Evolutionary conservation across 1,140 invertebrate genomes (phyloP), one percentile per base, ranked within the genome.

Genomic region (Formica selysi): DNA sequence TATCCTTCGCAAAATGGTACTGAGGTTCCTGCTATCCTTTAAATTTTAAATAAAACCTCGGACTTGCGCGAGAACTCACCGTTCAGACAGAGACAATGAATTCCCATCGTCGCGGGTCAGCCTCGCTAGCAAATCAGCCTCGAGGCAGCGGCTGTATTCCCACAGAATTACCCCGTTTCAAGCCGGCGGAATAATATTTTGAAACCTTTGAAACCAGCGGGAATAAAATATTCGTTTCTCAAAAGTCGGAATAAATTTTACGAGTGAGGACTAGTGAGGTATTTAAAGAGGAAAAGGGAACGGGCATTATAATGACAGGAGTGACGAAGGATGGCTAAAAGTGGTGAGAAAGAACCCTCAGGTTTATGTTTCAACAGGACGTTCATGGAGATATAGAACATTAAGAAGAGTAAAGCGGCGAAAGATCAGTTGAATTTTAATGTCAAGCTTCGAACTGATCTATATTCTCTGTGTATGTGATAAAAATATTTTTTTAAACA

Each of bases 21-120:
- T 74, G 6, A 32, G 44, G 38, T 83, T 64, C n/a, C 36, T 74
- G 13, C 4, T 32, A 38, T 76, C 48, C 68, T 83, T 90, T 84
- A 88, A 90, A 90, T 83, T 86, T 86, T 80, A 86, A 81, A 86
- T 86, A 59, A 78, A 62, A 48, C 51, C 48, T 51, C 26, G 22
- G 11, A 29, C 44, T 62, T 13, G 70, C 19, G n/a, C 71, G 22
- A 44, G 54, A 5, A 44, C 44, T 19, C 44, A 22, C n/a, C 10
- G 48, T 41, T 16, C 41, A 32, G 13, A 13, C 22, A 71, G 62
- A 26, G 67, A 81, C 79, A 81, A 73, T 81, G 67, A 81, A 74
- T 61, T 73, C n/a, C 19, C 57, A 81, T 83, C 16, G 68, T 16
- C 5, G 38, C 10, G 38, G 54, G 51, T 81, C 54, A 81, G 13